These are phyloP conservation scores for Sebastes iracundus DNA, from an alignment of 2,797 vertebrate genomes.

Conservation along the genomic window DNA sequence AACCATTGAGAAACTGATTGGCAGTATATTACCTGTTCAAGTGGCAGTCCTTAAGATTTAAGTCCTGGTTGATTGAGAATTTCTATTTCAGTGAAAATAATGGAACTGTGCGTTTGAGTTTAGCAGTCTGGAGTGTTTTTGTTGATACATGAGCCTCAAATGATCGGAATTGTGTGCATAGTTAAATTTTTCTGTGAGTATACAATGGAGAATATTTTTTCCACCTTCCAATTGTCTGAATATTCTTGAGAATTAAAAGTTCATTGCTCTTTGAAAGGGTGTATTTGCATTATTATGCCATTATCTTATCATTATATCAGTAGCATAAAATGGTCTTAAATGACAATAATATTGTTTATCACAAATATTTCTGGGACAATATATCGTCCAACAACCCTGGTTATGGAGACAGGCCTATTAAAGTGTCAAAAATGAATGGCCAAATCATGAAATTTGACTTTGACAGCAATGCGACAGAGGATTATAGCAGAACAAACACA, in stretches of 20 bases:
- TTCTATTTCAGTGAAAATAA: too few relatives aligned
- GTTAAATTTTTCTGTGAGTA: too few relatives aligned
- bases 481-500: neutral
- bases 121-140: too few relatives aligned
- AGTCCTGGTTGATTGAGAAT: too few relatives aligned
- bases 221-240: neutral
- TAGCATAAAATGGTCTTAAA: neutral
- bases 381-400: neutral
- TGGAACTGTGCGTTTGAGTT: too few relatives aligned
- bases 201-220: neutral
- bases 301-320: neutral
- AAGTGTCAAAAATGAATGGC: neutral
- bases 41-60: too few relatives aligned
- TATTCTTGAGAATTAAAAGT: too few relatives aligned
- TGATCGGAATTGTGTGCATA: too few relatives aligned
- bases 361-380: neutral
- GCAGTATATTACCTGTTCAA: too few relatives aligned
- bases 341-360: neutral
- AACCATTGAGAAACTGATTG: neutral
- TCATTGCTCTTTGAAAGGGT: neutral
- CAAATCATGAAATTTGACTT: slow-evolving; percentile 1
- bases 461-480: neutral
- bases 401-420: neutral
- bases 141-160: too few relatives aligned
- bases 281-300: neutral